These are phyloP conservation scores for Cylindroiulus punctatus DNA, from an alignment of 2,888 invertebrate species.

Conservation along the genomic window DNA sequence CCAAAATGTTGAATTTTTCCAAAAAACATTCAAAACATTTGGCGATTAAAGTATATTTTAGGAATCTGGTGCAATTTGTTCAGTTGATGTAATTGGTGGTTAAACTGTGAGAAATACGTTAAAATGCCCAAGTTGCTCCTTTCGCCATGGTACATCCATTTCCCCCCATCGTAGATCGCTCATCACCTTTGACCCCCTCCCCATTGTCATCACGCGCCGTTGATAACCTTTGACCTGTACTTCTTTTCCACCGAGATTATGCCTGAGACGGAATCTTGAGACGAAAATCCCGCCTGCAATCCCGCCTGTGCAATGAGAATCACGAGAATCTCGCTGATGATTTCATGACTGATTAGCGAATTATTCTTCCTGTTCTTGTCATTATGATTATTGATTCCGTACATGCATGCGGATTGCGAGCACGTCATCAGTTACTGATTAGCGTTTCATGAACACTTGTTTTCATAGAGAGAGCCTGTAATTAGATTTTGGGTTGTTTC, in stretches of 20 bases:
- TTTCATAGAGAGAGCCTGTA: not conserved
- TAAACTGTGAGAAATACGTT: no score
- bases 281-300: slow-evolving; percentile 28
- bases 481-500: slow-evolving; percentile 23
- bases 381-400: not conserved
- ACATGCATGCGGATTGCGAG: slow-evolving; percentile 5
- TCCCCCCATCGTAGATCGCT: not conserved
- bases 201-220: not conserved
- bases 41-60: no score
- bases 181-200: not conserved
- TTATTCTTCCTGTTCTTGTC: not conserved
- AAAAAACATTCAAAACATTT: no score
- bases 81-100: no score
- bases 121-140: not conserved
- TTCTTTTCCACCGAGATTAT: not conserved
- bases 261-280: slow-evolving; percentile 39
- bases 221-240: slow-evolving; percentile 17
- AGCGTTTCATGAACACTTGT: slow-evolving; percentile 11
- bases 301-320: slow-evolving; percentile 33
- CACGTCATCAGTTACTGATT: not conserved
- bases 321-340: slow-evolving; percentile 32
- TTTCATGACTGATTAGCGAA: not conserved
- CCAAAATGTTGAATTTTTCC: no score
- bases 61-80: no score
- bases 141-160: not conserved